These are phyloP conservation scores for Augochlora pura DNA, from an alignment of 1,140 invertebrate species.

Conservation along the genomic window DNA sequence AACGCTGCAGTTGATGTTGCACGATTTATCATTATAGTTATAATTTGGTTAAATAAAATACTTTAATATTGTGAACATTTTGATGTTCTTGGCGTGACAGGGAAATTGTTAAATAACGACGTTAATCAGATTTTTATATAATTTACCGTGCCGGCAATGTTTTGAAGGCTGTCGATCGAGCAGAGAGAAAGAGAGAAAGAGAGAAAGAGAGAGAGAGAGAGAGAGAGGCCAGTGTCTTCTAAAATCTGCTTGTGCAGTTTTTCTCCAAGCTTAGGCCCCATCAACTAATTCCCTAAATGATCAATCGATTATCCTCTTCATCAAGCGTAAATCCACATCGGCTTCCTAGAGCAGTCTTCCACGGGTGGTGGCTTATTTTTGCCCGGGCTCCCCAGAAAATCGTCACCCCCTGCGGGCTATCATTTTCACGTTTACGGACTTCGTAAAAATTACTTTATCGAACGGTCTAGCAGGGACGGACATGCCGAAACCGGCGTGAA, in stretches of 20 bases:
- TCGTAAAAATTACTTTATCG: not conserved
- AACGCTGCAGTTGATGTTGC: too few relatives aligned
- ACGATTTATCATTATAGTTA: too few relatives aligned
- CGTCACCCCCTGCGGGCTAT: too few relatives aligned
- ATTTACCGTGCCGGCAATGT: not conserved
- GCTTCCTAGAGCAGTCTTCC: conserved; percentile 38
- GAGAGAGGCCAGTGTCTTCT: not conserved
- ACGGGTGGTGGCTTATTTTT: conserved; percentile 27
- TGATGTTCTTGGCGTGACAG: too few relatives aligned
- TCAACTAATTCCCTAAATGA: conserved; percentile 59
- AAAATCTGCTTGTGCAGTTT: conserved; percentile 1
- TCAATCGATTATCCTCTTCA: conserved; percentile 62
- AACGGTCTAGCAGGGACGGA: not conserved
- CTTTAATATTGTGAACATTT: too few relatives aligned
- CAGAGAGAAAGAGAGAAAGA: not conserved
- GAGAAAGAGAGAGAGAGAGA: too few relatives aligned
- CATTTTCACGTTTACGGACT: not conserved
- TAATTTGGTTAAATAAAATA: too few relatives aligned
- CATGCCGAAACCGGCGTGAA: not conserved
- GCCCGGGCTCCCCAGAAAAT: conserved; percentile 15
- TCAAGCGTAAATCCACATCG: conserved; percentile 51
- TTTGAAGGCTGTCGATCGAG: conserved; percentile 2
- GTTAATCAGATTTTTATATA: too few relatives aligned
- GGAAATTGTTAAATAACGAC: too few relatives aligned
- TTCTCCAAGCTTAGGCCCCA: conserved; percentile 38